These are phyloP conservation scores for Anoplolepis gracilipes DNA, from an alignment of 1,140 invertebrate species.

Conservation along the genomic window DNA sequence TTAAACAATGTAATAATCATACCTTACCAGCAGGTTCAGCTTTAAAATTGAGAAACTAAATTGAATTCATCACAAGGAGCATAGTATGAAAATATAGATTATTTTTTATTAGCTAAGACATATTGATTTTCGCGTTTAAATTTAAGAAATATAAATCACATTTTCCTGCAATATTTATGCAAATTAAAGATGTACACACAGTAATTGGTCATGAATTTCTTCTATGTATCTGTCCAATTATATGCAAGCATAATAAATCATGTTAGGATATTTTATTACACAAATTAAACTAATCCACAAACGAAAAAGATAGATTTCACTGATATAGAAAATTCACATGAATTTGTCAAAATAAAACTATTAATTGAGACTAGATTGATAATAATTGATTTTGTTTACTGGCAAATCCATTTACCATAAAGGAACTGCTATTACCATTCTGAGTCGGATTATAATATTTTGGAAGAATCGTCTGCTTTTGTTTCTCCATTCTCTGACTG, in stretches of 20 bases:
- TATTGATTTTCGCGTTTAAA: not conserved
- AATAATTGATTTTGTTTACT: slow-evolving; percentile 73
- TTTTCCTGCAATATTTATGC: slow-evolving; percentile 35
- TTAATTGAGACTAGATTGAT: slow-evolving; percentile 77
- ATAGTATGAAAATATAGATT: not conserved
- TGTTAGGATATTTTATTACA: not conserved
- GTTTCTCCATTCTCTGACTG: slow-evolving; percentile 88
- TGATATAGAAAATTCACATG: slow-evolving; percentile 35
- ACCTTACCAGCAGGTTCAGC: slow-evolving; percentile 70
- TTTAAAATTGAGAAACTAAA: slow-evolving; percentile 4
- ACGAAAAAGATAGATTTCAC: not conserved
- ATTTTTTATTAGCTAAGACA: not conserved
- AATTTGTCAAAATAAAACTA: slow-evolving; percentile 54
- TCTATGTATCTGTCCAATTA: not conserved
- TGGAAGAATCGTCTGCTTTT: slow-evolving; percentile 86
- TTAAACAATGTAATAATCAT: slow-evolving; percentile 54
- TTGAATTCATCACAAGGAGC: not conserved
- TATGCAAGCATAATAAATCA: not conserved
- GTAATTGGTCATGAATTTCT: slow-evolving; percentile 35
- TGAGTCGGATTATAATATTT: slow-evolving; percentile 80
- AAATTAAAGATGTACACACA: slow-evolving; percentile 27
- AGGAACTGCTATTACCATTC: slow-evolving; percentile 75
- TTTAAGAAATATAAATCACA: slow-evolving; percentile 4
- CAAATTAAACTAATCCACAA: not conserved
- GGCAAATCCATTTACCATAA: slow-evolving; percentile 78